phyloP scores from a whole-genome alignment of 2,113 vertebrate species.

The Pelecanoides urinatrix region DNA sequence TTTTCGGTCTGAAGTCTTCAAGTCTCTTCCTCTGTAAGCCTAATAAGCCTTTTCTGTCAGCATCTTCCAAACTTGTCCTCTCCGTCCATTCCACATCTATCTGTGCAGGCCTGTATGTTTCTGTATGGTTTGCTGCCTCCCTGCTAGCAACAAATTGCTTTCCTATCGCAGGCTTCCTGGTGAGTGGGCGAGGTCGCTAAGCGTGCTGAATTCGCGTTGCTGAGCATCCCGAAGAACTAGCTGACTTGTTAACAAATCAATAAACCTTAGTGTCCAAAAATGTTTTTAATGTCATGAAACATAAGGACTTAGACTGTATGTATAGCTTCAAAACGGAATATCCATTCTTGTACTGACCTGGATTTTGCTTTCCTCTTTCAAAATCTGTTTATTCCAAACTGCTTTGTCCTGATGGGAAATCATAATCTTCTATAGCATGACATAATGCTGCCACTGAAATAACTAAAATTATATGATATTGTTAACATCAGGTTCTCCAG shows the following conservation, averaged over 20 bases:
- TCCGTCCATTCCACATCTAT: neutral
- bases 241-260: neutral
- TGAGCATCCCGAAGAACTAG: neutral
- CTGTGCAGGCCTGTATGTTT: neutral
- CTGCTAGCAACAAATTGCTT: neutral
- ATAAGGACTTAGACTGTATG: neutral
- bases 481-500: neutral
- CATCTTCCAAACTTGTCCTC: neutral
- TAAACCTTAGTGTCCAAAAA: neutral
- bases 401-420: neutral
- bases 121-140: neutral
- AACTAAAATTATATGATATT: neutral
- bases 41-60: neutral
- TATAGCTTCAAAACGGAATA: neutral
- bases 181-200: neutral
- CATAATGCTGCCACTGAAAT: neutral
- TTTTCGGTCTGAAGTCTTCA: neutral
- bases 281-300: neutral
- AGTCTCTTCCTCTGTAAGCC: neutral
- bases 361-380: constrained; percentile 17
- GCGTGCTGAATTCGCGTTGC: neutral
- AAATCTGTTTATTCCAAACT: constrained; percentile 7
- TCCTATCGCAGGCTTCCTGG: neutral
- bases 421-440: neutral
- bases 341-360: neutral